Conservation (phyloP, 1,140 invertebrate species). For the honey bee (Apis mellifera) region DNA sequence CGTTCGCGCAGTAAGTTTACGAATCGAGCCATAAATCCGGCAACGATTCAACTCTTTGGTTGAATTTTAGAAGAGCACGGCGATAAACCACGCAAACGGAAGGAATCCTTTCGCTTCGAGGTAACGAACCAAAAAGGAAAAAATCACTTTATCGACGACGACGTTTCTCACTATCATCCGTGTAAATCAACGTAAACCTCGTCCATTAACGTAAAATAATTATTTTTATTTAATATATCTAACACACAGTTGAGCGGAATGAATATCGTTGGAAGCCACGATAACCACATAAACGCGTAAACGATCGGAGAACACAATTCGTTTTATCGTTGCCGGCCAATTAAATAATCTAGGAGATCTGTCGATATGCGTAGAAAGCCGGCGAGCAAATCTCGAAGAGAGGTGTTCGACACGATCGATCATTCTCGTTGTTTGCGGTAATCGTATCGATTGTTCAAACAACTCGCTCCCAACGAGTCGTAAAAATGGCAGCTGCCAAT, state of each 20-base stretch:
- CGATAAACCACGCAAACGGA: conserved; percentile 26
- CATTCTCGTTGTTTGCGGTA: neutral
- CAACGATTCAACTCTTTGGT: neutral
- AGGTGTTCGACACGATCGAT: neutral
- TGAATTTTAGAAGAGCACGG: conserved; percentile 32
- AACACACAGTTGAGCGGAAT: neutral
- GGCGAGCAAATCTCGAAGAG: neutral
- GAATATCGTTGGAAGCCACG: too few relatives aligned
- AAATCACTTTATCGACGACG: conserved; percentile 20
- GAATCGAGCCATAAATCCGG: conserved; percentile 14
- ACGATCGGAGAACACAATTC: too few relatives aligned
- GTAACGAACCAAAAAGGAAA: conserved; percentile 2
- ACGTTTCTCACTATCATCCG: conserved; percentile 7
- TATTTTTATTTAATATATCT: too few relatives aligned
- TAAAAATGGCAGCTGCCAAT: conserved; percentile 27
- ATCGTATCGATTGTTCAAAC: neutral
- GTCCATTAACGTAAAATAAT: neutral
- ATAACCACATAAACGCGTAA: too few relatives aligned
- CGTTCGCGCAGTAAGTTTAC: conserved; percentile 2
- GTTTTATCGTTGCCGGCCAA: neutral
- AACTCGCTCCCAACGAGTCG: neutral
- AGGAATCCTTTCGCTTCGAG: conserved; percentile 1
- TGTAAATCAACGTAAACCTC: neutral
- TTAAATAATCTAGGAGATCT: neutral
- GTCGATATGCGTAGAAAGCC: too few relatives aligned